Evolutionary conservation across 2,113 vertebrate genomes (phyloP).

Genomic region (Ramphastos sulfuratus): DNA sequence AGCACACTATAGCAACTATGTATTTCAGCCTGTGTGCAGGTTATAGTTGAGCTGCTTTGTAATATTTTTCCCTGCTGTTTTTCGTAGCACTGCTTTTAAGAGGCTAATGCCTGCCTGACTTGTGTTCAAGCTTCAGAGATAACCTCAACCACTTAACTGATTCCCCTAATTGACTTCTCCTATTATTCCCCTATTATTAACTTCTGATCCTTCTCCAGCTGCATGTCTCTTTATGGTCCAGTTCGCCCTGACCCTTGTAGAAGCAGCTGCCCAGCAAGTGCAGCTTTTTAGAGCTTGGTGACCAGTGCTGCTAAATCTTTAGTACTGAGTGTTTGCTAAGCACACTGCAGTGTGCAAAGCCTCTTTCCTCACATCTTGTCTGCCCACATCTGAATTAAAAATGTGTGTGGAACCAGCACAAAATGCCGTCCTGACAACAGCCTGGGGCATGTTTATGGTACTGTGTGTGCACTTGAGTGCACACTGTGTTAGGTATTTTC

Average conservation of each 20-base stretch:
- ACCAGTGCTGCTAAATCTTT: not conserved
- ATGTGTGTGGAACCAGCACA: not conserved
- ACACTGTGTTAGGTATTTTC: not conserved
- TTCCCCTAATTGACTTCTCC: not conserved
- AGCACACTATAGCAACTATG: not conserved
- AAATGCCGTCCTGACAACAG: not conserved
- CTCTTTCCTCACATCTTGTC: not conserved
- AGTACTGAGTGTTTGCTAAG: not conserved
- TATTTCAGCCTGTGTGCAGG: not conserved
- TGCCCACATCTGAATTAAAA: not conserved
- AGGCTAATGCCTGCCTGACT: not conserved
- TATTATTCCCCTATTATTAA: not conserved
- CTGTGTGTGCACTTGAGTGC: not conserved
- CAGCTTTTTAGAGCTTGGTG: not conserved
- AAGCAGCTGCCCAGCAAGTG: not conserved
- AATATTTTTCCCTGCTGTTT: not conserved
- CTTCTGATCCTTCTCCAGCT: not conserved
- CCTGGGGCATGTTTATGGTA: not conserved
- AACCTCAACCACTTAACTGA: not conserved
- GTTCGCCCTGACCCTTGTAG: not conserved
- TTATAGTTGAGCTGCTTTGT: not conserved
- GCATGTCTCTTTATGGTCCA: not conserved
- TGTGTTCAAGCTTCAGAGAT: not conserved
- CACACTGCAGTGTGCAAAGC: not conserved
- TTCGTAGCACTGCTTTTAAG: not conserved